Evolutionary conservation across 2,888 invertebrate species (phyloP).

Genomic region (Rhorus exstirpatorius): DNA sequence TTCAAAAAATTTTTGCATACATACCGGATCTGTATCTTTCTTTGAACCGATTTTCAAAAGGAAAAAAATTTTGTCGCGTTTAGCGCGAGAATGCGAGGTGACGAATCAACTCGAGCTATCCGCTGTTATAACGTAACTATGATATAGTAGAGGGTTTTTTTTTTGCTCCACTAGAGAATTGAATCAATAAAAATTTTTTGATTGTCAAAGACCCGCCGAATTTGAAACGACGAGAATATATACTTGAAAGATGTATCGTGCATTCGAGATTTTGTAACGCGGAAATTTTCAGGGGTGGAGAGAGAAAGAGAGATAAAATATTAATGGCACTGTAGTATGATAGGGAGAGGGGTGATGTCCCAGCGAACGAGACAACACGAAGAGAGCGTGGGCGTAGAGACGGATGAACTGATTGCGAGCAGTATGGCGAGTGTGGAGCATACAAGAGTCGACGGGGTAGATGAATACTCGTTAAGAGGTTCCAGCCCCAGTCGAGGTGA

Average conservation of each 20-base stretch:
- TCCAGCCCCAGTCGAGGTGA: conserved; percentile 34
- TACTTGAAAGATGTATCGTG: neutral
- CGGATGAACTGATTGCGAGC: conserved; percentile 42
- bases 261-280: conserved; percentile 16
- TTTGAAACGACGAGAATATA: conserved; percentile 21
- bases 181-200: neutral
- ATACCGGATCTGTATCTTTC: too few relatives aligned
- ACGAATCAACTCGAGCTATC: too few relatives aligned
- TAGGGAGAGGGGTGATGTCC: conserved; percentile 3
- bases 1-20: too few relatives aligned
- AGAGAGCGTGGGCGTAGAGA: conserved; percentile 44
- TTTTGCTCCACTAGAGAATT: too few relatives aligned
- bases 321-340: conserved; percentile 27
- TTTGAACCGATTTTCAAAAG: too few relatives aligned
- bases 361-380: conserved; percentile 5
- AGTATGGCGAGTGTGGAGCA: conserved; percentile 10
- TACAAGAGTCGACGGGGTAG: conserved; percentile 22
- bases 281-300: conserved; percentile 6
- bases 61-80: too few relatives aligned
- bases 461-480: conserved; percentile 49
- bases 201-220: conserved; percentile 1
- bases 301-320: conserved; percentile 12
- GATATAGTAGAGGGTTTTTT: too few relatives aligned
- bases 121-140: too few relatives aligned
- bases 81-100: too few relatives aligned